Percentiles rank a stretch among this genome's conserved stretches.
Conservation (phyloP, 2,113 vertebrate species). For the Aplodontia rufa region DNA sequence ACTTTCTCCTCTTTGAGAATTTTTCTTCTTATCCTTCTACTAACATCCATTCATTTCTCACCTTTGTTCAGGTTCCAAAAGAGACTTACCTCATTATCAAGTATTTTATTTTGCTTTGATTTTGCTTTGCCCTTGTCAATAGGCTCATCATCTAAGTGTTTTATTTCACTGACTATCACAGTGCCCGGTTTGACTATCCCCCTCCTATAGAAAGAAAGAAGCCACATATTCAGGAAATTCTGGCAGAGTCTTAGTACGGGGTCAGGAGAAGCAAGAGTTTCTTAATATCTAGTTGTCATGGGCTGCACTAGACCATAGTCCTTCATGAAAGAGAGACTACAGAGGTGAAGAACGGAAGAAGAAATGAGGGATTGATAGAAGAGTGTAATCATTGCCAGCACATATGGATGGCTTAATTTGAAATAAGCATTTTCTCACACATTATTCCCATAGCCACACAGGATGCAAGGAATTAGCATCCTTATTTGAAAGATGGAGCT, state of each 20-base stretch:
- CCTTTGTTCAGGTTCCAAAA: background rate
- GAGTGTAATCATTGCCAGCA: background rate
- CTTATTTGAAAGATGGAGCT: background rate
- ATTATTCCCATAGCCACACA: background rate
- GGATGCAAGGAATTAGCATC: background rate
- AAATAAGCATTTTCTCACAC: background rate
- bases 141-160: background rate
- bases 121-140: background rate
- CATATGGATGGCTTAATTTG: background rate
- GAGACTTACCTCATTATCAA: background rate
- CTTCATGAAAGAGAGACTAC: background rate
- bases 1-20: background rate
- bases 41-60: background rate
- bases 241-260: background rate
- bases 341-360: background rate
- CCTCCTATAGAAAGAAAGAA: background rate
- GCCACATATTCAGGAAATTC: background rate
- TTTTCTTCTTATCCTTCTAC: background rate
- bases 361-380: background rate
- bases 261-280: background rate
- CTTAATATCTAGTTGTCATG: background rate
- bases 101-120: background rate
- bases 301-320: background rate
- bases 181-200: background rate
- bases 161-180: background rate